A percentile compares a stretch with the other conserved stretches of the same genome.
phyloP scores from a whole-genome alignment of 2,113 vertebrate species.

The Salvelinus sp. region DNA sequence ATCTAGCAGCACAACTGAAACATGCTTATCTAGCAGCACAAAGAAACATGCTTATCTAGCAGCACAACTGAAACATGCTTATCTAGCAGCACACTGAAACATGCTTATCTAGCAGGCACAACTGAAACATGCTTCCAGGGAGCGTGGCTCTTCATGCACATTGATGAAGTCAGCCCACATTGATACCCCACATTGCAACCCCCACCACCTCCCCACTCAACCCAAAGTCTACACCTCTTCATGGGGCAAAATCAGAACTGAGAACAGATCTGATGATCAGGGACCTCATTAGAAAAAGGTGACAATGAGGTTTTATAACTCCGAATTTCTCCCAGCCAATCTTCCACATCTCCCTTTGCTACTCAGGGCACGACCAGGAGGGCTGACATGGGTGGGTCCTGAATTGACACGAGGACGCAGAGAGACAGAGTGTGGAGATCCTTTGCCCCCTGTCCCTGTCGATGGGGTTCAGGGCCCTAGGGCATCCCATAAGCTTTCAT shows the following conservation, averaged over 20 bases:
- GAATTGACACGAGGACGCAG: conserved; percentile 45
- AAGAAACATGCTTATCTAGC: too few relatives aligned
- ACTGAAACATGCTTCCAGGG: conserved; percentile 70
- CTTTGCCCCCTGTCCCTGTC: neutral
- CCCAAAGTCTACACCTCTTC: conserved; percentile 36
- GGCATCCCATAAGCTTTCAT: too few relatives aligned
- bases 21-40: conserved; percentile 22
- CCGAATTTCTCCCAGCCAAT: conserved; percentile 49
- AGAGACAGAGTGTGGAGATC: conserved; percentile 17
- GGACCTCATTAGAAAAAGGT: conserved; percentile 81
- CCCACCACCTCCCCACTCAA: conserved; percentile 15
- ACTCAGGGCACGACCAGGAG: too few relatives aligned
- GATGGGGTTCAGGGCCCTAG: too few relatives aligned
- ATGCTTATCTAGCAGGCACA: conserved; percentile 56
- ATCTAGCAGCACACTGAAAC: conserved; percentile 46
- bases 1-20: neutral
- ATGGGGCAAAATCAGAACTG: conserved; percentile 55
- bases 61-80: conserved; percentile 19
- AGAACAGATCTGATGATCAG: conserved; percentile 62
- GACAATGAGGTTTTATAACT: conserved; percentile 78
- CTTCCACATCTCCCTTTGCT: conserved; percentile 50
- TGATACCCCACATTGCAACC: conserved; percentile 2
- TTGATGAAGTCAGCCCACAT: conserved; percentile 58
- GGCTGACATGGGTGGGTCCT: conserved; percentile 7
- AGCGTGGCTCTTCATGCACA: conserved; percentile 58